A percentile compares a stretch with the other conserved stretches of the same genome.
These are phyloP conservation scores for Prionace glauca DNA, from an alignment of 2,797 vertebrate species.

Conservation along the genomic window DNA sequence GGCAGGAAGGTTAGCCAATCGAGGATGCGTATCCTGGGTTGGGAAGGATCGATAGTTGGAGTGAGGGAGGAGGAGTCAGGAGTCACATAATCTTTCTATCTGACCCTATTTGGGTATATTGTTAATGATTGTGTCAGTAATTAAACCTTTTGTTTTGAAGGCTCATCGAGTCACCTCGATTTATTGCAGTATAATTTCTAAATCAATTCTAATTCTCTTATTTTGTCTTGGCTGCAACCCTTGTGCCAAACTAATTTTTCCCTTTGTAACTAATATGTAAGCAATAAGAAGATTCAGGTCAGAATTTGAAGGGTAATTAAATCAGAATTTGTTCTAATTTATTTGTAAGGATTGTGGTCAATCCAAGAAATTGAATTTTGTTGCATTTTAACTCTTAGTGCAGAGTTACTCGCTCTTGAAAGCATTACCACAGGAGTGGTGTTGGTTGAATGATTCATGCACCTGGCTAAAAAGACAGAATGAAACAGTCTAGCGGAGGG, in stretches of 20 bases:
- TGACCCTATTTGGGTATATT: too few relatives aligned
- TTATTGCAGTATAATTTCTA: neutral
- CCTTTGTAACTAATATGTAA: neutral
- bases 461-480: neutral
- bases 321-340: neutral
- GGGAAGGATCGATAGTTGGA: too few relatives aligned
- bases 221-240: neutral
- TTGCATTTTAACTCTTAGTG: neutral
- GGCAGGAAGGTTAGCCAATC: too few relatives aligned
- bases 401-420: neutral
- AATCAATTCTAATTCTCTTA: neutral
- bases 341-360: neutral
- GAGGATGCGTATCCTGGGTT: too few relatives aligned
- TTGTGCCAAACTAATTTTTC: neutral
- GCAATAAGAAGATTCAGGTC: neutral
- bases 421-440: neutral
- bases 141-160: too few relatives aligned
- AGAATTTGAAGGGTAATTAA: neutral
- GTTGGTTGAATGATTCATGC: neutral
- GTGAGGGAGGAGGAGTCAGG: too few relatives aligned
- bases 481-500: neutral
- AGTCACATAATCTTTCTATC: too few relatives aligned
- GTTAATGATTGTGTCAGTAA: too few relatives aligned
- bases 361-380: neutral
- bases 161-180: too few relatives aligned